Evolutionary conservation across 2,797 vertebrate genomes (phyloP).

Genomic region (Esox masquinongy): DNA sequence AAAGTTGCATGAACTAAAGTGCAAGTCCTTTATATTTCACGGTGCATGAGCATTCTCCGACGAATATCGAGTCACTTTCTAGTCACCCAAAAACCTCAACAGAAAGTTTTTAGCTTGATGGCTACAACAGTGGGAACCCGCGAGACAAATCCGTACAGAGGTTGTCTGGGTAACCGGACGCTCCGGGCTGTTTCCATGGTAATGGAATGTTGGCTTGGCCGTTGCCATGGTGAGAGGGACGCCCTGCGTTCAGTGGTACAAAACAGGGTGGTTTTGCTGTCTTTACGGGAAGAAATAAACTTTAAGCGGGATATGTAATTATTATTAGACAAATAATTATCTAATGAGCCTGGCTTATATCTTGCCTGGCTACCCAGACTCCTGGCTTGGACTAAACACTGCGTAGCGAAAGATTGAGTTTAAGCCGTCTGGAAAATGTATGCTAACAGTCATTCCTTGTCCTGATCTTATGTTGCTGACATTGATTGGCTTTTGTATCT

Average conservation of each 20-base stretch:
- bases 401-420: too few relatives aligned
- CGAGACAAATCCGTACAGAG: conserved; percentile 14
- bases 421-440: too few relatives aligned
- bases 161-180: conserved; percentile 61
- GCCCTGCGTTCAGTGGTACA: conserved; percentile 15
- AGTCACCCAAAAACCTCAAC: conserved; percentile 27
- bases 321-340: background rate
- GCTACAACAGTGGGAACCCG: conserved; percentile 1
- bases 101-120: conserved; percentile 24
- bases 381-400: too few relatives aligned
- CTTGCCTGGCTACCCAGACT: too few relatives aligned
- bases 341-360: too few relatives aligned
- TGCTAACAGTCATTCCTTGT: too few relatives aligned
- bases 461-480: too few relatives aligned
- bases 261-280: background rate
- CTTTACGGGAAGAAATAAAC: background rate
- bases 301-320: background rate
- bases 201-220: conserved; percentile 58
- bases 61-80: conserved; percentile 17
- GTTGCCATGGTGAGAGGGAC: conserved; percentile 57
- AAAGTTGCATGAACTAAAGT: background rate
- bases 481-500: too few relatives aligned
- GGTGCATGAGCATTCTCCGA: background rate
- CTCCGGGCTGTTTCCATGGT: conserved; percentile 56
- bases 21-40: background rate